A percentile compares a stretch with the other conserved stretches of the same genome.
phyloP scores from a whole-genome alignment of 1,140 invertebrate genomes.

The Chymomyza costata region DNA sequence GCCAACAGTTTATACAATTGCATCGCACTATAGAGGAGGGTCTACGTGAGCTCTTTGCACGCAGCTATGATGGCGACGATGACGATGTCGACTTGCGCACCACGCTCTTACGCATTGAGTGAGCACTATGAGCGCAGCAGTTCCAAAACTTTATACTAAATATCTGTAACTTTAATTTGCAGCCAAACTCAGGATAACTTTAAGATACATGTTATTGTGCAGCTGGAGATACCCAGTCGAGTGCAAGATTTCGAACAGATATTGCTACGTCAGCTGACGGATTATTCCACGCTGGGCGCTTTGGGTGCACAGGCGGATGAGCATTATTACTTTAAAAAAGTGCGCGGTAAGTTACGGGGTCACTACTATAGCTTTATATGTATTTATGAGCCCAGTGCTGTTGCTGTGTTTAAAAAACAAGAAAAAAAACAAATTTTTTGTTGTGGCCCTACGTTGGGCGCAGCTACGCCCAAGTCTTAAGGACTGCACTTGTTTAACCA shows the following conservation, averaged over 20 bases:
- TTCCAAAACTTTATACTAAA: no score
- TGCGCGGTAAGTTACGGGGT: slow-evolving; percentile 48
- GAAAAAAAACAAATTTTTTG: no score
- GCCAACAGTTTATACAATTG: slow-evolving; percentile 27
- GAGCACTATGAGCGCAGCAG: no score
- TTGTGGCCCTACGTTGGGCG: no score
- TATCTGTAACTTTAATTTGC: no score
- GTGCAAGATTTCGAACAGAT: slow-evolving; percentile 35
- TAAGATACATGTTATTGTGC: slow-evolving; percentile 40
- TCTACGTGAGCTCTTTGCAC: slow-evolving; percentile 32
- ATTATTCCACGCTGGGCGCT: slow-evolving; percentile 22
- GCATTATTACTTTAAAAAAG: slow-evolving; percentile 31
- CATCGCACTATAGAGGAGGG: slow-evolving; percentile 29
- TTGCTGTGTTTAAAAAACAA: no score
- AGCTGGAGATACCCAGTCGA: slow-evolving; percentile 45
- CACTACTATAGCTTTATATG: no score
- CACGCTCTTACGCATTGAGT: slow-evolving; percentile 40
- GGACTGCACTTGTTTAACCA: no score
- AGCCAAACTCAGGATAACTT: slow-evolving; percentile 48
- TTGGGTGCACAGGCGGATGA: slow-evolving; percentile 40
- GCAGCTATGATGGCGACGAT: slow-evolving; percentile 27
- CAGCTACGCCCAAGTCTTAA: no score
- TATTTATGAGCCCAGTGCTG: no score
- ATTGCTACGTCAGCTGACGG: slow-evolving; percentile 33
- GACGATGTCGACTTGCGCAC: slow-evolving; percentile 38